A percentile compares a stretch with the other conserved stretches of the same genome.
phyloP scores from a whole-genome alignment of 2,888 invertebrate genomes.

The Lomographa bimaculata region DNA sequence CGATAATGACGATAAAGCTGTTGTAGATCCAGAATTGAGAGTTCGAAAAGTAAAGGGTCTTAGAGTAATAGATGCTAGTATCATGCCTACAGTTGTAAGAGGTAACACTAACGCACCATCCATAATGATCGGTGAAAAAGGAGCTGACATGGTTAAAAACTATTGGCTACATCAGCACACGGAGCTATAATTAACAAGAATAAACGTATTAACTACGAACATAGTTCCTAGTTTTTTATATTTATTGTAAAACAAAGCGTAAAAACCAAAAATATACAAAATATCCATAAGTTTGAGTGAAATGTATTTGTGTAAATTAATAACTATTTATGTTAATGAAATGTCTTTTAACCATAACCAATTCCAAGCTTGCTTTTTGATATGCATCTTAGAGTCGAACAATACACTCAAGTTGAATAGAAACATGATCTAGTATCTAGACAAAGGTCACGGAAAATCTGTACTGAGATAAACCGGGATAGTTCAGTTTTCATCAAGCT shows the following conservation, averaged over 20 bases:
- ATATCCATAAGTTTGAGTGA: too few relatives aligned
- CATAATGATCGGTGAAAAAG: constrained; percentile 87
- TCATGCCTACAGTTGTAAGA: constrained; percentile 85
- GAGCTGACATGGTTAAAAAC: constrained; percentile 85
- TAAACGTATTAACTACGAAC: too few relatives aligned
- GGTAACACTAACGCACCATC: constrained; percentile 85
- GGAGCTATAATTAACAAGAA: constrained; percentile 53
- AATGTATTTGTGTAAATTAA: too few relatives aligned
- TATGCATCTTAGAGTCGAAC: constrained; percentile 3
- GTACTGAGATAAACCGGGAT: not conserved
- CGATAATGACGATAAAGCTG: constrained; percentile 61
- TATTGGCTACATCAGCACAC: constrained; percentile 66
- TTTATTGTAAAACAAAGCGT: too few relatives aligned
- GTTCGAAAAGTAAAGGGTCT: constrained; percentile 79
- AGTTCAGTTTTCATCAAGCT: not conserved
- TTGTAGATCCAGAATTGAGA: constrained; percentile 82
- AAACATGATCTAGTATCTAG: constrained; percentile 18
- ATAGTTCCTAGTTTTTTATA: too few relatives aligned
- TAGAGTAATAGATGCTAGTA: constrained; percentile 86
- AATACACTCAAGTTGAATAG: constrained; percentile 19
- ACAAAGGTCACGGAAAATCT: not conserved
- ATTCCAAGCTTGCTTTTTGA: too few relatives aligned
- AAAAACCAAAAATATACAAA: too few relatives aligned
- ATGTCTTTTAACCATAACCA: too few relatives aligned
- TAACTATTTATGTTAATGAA: too few relatives aligned